phyloP scores from a whole-genome alignment of 2,797 vertebrate genomes.

The Melanotaenia parkinsoni region DNA sequence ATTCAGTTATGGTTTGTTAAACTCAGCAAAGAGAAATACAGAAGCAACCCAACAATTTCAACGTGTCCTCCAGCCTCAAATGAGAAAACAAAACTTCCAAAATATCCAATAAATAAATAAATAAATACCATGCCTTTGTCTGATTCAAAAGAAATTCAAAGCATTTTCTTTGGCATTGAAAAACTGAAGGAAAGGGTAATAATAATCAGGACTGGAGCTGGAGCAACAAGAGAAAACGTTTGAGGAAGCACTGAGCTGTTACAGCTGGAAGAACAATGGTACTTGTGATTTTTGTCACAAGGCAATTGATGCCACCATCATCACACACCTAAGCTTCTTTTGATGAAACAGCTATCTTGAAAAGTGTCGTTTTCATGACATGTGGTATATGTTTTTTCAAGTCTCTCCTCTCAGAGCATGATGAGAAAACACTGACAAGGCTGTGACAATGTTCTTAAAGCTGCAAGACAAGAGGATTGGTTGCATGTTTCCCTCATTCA shows the following conservation, averaged over 20 bases:
- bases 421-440: slow-evolving; percentile 51
- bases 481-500: slow-evolving; percentile 20
- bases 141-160: slow-evolving; percentile 44
- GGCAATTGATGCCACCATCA: slow-evolving; percentile 53
- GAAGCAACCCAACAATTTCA: slow-evolving; percentile 61
- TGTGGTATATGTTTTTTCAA: slow-evolving; percentile 26
- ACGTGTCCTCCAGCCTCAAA: slow-evolving; percentile 40
- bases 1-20: slow-evolving; percentile 59
- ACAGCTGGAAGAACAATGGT: slow-evolving; percentile 30
- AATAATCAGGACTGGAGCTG: slow-evolving; percentile 41
- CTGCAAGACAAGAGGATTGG: slow-evolving; percentile 35
- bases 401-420: slow-evolving; percentile 20
- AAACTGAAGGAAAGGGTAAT: slow-evolving; percentile 34
- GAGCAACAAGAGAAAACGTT: slow-evolving; percentile 45
- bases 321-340: slow-evolving; percentile 61
- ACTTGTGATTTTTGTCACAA: slow-evolving; percentile 45
- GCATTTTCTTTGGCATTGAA: slow-evolving; percentile 15
- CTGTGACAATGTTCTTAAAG: slow-evolving; percentile 52
- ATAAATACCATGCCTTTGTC: slow-evolving; percentile 23
- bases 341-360: slow-evolving; percentile 61
- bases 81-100: slow-evolving; percentile 31
- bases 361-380: slow-evolving; percentile 48
- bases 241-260: slow-evolving; percentile 48
- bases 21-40: slow-evolving; percentile 55
- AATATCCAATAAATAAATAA: slow-evolving; percentile 27